A percentile compares a stretch with the other conserved stretches of the same genome.
Evolutionary conservation across 2,113 vertebrate species (phyloP).

Genomic region (Chloropsis cyanopogon): DNA sequence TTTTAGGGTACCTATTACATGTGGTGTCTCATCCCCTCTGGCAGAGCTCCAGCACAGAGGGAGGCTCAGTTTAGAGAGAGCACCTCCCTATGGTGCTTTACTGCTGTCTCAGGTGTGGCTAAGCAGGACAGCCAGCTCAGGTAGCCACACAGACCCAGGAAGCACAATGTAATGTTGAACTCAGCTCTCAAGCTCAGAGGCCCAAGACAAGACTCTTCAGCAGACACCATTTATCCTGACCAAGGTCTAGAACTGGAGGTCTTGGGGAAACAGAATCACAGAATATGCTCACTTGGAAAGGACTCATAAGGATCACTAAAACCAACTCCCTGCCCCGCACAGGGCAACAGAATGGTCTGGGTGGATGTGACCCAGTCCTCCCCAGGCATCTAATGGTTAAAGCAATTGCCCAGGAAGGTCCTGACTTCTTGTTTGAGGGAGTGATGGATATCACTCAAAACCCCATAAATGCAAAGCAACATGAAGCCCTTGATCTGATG

Average conservation of each 20-base stretch:
- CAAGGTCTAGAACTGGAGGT: not conserved
- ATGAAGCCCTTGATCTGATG: not conserved
- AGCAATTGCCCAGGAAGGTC: not conserved
- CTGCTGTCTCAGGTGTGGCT: not conserved
- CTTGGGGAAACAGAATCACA: not conserved
- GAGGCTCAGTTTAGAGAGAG: not conserved
- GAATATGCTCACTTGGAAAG: not conserved
- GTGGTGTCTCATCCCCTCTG: not conserved
- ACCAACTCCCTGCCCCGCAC: not conserved
- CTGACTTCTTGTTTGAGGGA: not conserved
- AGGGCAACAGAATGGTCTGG: not conserved
- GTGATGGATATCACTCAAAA: not conserved
- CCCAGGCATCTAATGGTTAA: not conserved
- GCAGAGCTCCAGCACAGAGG: not conserved
- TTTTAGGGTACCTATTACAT: not conserved
- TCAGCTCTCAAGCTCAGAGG: not conserved
- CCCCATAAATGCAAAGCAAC: not conserved
- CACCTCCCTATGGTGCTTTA: not conserved
- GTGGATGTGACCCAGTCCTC: not conserved
- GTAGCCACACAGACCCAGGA: not conserved
- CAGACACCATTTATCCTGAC: not conserved
- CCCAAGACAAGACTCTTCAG: not conserved
- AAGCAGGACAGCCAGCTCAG: not conserved
- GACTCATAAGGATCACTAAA: not conserved
- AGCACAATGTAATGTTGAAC: not conserved